Evolutionary conservation across 1,140 invertebrate species (phyloP), one percentile per base, ranked within the genome.

Genomic region (Apis dorsata): DNA sequence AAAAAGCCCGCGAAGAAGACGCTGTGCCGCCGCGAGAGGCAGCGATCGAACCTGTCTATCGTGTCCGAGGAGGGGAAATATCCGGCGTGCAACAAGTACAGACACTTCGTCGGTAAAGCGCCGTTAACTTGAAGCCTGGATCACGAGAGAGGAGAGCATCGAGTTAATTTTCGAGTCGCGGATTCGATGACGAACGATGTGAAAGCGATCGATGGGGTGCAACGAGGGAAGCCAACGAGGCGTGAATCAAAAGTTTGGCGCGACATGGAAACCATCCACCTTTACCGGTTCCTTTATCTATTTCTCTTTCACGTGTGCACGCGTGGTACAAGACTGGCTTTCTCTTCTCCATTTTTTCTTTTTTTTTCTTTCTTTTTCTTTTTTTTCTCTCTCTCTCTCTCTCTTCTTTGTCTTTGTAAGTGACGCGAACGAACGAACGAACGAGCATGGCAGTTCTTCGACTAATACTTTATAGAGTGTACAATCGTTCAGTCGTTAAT

Each of bases 91-190:
- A 88, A 87, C 83, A 92, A 90, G 82, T 92, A 91, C 81, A 87
- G 87, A 73, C 87, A 91, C 83, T 92, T 91, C 83, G 89, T 90
- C 24, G 91, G 90, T 8, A 91, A 92, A 85, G 87, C 91, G 66
- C 90, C 91, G 34, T 60, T 92, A 34, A 91, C 91, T 24, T 91
- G 86, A 90, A 81, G 66, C 59, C 49, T 21, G 63, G 11, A 51
- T 19, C 44, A 17, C 70, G 21, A 55, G 34, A 2, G 49, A 1
- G 10, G 24, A 57, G 17, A 53, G 62, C 24, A 24, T 59, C 17
- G 44, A 44, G 44, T 5, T 13, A 21, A n/a, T 13, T 60, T 70
- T 15, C 8, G 15, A 49, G 4, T 81, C 73, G 62, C 24, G 74
- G 34, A 60, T 53, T 34, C 44, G 59, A 55, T 53, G 75, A 51